Base-by-base conservation (phyloP, 2,797 vertebrate genomes). In the Channa striata region DNA sequence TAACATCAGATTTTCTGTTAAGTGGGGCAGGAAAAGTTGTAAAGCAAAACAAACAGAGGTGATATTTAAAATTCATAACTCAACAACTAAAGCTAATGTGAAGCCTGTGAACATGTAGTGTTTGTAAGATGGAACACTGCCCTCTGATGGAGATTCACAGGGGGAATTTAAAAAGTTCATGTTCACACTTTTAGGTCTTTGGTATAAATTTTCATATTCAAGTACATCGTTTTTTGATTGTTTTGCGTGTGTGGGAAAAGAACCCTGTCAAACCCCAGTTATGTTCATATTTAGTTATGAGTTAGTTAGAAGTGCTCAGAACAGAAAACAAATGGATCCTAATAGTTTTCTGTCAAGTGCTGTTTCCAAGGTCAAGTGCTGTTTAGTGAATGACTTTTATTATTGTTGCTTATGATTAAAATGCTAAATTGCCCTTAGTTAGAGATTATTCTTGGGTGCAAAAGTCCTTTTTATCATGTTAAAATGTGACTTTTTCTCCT, bases 71-170 rank as follows among this genome's bases (percentile, higher is more conserved):
- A 59, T 67, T 47, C 34, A 36, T 68, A 39, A 50, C 48, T 80
- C 34, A 75, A 58, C 68, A 7, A 20, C 4, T 46, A 30, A 67
- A 77, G 63, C 56, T 23, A 52, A 14, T 19, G 0, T n/a, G 59
- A 20, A 63, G 33, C 51, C 37, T 44, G n/a, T n/a, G n/a, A n/a
- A n/a, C n/a, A n/a, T n/a, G n/a, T 25, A 7, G 14, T 16, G 21
- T 56, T 60, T 25, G 20, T 11, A 70, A 62, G 33, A 53, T 57
- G 47, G 59, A 78, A 84, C 62, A 74, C 77, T 79, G 81, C 77
- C 81, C 77, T 62, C 78, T 84, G 58, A 65, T 78, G 85, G 82
- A 52, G 40, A 8, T 23, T 39, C 36, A 37, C 0, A 13, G 11
- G 33, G 23, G 1, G 14, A 46, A 14, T 33, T 16, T 56, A n/a